Conservation (phyloP, 2,797 vertebrate genomes). For the Paguma larvata region DNA sequence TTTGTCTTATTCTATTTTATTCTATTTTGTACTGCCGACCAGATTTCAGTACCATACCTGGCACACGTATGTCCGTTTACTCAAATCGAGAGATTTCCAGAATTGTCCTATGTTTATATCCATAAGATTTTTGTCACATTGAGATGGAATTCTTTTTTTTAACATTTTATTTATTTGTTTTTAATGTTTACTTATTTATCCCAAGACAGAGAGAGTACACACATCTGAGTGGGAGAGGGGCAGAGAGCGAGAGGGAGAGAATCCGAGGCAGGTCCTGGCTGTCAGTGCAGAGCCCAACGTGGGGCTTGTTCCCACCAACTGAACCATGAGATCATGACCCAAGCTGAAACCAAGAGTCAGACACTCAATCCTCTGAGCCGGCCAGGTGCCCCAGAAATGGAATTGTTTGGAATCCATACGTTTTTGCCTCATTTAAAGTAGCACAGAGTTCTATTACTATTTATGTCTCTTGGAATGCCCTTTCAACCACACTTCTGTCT, state of each 20-base stretch:
- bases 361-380: background rate
- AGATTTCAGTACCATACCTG: background rate
- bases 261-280: too few species aligned
- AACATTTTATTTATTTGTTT: too few species aligned
- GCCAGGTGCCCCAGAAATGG: background rate
- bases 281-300: background rate
- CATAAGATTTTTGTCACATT: background rate
- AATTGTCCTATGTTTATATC: background rate
- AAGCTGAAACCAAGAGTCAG: background rate
- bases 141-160: constrained; percentile 12
- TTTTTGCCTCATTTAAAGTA: constrained; percentile 29
- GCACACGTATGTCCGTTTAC: background rate
- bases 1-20: background rate
- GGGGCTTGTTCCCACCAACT: background rate
- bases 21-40: background rate
- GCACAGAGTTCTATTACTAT: background rate
- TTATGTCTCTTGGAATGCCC: constrained; percentile 31
- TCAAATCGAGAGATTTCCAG: background rate
- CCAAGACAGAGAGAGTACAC: too few species aligned
- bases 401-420: background rate
- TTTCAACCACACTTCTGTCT: constrained; percentile 28
- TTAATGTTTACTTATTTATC: too few species aligned
- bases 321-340: background rate
- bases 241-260: too few species aligned
- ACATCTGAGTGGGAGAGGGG: too few species aligned